Base-by-base conservation (phyloP, 2,113 vertebrate genomes). In the Zosterops pallidus region DNA sequence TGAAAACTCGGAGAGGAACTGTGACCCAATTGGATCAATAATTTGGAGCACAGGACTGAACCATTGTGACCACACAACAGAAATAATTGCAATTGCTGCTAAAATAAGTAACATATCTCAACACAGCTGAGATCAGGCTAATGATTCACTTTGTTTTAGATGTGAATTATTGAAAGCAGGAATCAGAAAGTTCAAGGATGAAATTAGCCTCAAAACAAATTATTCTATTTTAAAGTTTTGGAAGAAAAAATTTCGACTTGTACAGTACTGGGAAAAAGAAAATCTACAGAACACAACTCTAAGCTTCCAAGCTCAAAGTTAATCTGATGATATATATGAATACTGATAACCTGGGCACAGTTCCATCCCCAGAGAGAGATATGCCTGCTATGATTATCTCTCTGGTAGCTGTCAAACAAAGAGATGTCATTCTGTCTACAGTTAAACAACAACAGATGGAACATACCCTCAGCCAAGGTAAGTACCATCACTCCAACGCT, bases 391-490 rank as follows among this genome's bases (percentile, higher is more conserved):
- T 97, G 94, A 96, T 97, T 97, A 95, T 94, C 93, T 92, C 88
- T 96, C 92, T 93, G 91, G 90, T 95, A 86, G 94, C 96, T 95
- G 94, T 95, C 94, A 95, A 94, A 95, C 94, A 95, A 94, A 92
- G 90, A 97, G 81, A 90, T 95, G 79, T 91, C 91, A 97, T 96
- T 90, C 92, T 93, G 93, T 94, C 94, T 97, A 92, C 94, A 95
- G 94, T 94, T 95, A 95, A 95, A 96, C 94, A 97, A 95, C 94
- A 96, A 92, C 95, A 96, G 94, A 96, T 95, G 94, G 94, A 92
- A 82, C 63, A 95, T 86, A 94, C 90, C 75, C 93, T 91, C 81
- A 95, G 95, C 94, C 94, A 96, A 97, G 94, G 95, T 96, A 95
- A 95, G 93, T 94, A 94, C 79, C 88, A 92, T 96, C 88, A 83